phyloP scores from a whole-genome alignment of 2,888 invertebrate species.

The Tromatobia lineatoria region DNA sequence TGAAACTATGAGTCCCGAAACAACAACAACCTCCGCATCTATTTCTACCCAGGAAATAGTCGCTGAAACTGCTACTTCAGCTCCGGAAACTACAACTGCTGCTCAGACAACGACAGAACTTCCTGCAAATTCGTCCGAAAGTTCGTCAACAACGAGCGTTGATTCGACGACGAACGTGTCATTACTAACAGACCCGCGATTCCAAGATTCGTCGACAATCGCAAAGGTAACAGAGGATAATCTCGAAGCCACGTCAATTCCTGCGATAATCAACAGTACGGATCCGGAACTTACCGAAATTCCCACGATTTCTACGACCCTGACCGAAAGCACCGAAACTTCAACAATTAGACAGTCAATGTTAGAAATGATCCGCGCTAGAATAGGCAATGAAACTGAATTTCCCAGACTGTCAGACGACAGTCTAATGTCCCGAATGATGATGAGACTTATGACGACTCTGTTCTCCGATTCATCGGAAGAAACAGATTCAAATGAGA shows the following conservation, averaged over 20 bases:
- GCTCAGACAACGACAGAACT: conserved; percentile 29
- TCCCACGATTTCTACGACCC: conserved; percentile 36
- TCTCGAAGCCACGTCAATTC: conserved; percentile 42
- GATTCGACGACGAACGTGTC: conserved; percentile 59
- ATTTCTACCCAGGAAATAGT: conserved; percentile 30
- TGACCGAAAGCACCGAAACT: conserved; percentile 51
- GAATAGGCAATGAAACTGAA: conserved; percentile 52
- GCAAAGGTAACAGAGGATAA: conserved; percentile 64
- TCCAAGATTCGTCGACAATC: conserved; percentile 63
- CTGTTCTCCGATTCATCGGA: conserved; percentile 52
- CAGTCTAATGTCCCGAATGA: conserved; percentile 65
- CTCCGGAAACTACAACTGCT: conserved; percentile 56
- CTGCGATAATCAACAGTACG: conserved; percentile 54
- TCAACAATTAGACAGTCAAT: conserved; percentile 27
- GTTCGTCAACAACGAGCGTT: conserved; percentile 31
- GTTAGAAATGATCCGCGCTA: conserved; percentile 52
- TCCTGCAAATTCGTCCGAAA: conserved; percentile 25
- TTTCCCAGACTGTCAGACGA: conserved; percentile 52
- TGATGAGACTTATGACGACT: conserved; percentile 68
- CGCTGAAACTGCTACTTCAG: conserved; percentile 49
- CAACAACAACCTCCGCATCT: not conserved
- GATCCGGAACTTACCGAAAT: conserved; percentile 62
- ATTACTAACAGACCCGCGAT: conserved; percentile 63
- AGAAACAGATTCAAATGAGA: not conserved
- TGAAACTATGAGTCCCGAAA: conserved; percentile 22